Percentiles rank a stretch among this genome's conserved stretches.
Evolutionary conservation across 1,140 invertebrate genomes (phyloP).

Genomic region (Gryon sp.): DNA sequence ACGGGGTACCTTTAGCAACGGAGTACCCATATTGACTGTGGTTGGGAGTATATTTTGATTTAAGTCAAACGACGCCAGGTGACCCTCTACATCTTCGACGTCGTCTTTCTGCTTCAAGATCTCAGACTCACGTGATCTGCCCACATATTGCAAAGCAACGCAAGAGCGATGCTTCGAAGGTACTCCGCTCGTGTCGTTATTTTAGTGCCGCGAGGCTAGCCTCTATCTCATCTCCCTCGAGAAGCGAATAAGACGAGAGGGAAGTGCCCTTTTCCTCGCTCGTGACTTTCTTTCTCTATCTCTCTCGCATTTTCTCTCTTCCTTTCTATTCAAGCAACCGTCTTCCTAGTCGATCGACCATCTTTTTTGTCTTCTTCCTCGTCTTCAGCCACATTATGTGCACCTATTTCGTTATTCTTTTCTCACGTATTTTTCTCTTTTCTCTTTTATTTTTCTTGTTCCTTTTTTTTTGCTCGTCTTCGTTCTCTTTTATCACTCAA

Average conservation of each 20-base stretch:
- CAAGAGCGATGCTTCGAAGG: constrained; percentile 66
- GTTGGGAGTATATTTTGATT: constrained; percentile 24
- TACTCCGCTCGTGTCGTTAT: constrained; percentile 73
- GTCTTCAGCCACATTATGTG: constrained; percentile 12
- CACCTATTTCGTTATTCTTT: constrained; percentile 14
- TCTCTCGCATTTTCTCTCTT: too few relatives aligned
- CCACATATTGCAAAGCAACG: constrained; percentile 51
- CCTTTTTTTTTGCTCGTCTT: too few relatives aligned
- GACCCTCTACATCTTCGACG: constrained; percentile 43
- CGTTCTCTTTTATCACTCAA: too few relatives aligned
- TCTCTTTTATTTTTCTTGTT: too few relatives aligned
- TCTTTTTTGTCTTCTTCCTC: too few relatives aligned
- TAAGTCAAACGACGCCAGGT: constrained; percentile 42
- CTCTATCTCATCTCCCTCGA: constrained; percentile 71
- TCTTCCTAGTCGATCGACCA: constrained; percentile 11
- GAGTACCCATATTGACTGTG: too few relatives aligned
- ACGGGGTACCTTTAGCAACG: not conserved
- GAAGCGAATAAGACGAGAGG: constrained; percentile 60
- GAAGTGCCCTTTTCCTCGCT: constrained; percentile 57
- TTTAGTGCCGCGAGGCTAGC: constrained; percentile 71
- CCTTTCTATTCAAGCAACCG: constrained; percentile 29
- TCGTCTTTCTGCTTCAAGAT: constrained; percentile 34
- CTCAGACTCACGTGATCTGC: constrained; percentile 54
- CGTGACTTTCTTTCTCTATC: constrained; percentile 50
- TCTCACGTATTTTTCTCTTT: constrained; percentile 17